A percentile compares a stretch with the other conserved stretches of the same genome.
Conservation (phyloP, 2,113 vertebrate genomes). For the Scytalopus superciliaris region DNA sequence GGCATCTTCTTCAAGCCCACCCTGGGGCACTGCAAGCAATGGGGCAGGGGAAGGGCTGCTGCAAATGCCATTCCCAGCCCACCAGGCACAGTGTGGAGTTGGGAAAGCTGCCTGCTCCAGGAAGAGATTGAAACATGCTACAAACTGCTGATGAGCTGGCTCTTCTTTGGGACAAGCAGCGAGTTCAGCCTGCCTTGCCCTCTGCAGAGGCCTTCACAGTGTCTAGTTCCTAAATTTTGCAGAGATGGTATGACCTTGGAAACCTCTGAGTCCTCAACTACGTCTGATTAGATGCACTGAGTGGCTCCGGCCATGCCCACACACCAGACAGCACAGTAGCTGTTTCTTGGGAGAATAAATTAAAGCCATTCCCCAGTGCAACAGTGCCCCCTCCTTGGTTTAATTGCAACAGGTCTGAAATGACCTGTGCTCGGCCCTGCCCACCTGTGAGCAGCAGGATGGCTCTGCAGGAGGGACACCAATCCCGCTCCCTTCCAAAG, state of each 20-base stretch:
- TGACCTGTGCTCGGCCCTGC: neutral
- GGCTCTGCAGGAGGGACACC: neutral
- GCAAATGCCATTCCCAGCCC: neutral
- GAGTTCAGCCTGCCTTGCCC: neutral
- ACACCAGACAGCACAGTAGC: neutral
- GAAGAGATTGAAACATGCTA: neutral
- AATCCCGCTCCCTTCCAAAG: neutral
- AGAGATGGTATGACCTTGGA: neutral
- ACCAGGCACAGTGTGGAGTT: neutral
- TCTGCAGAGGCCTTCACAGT: neutral
- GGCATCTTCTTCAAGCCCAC: neutral
- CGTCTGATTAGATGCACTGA: neutral
- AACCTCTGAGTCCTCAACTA: neutral
- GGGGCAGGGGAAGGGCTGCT: neutral
- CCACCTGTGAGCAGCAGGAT: neutral
- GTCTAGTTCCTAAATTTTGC: neutral
- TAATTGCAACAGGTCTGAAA: neutral
- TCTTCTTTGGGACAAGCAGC: accelerated
- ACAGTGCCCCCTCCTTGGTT: neutral
- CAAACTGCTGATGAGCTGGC: neutral
- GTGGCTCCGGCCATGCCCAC: neutral
- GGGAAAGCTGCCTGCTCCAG: neutral
- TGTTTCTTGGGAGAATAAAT: neutral
- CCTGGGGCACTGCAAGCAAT: neutral
- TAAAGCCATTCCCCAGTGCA: neutral